phyloP scores from a whole-genome alignment of 2,888 invertebrate genomes.

The Dioctria rufipes region DNA sequence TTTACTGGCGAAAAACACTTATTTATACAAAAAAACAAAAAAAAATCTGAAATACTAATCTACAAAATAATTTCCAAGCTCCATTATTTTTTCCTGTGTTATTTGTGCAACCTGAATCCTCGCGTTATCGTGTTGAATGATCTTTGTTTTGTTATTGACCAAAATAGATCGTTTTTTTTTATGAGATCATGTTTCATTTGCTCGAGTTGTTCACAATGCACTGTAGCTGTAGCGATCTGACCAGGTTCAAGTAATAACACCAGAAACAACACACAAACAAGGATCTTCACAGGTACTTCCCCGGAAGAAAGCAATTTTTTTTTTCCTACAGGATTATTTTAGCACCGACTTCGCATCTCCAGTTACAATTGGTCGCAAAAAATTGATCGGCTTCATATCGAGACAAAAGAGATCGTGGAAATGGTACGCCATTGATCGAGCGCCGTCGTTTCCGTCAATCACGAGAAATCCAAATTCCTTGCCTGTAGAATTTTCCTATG shows the following conservation, averaged over 20 bases:
- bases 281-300: not conserved
- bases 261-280: constrained; percentile 1
- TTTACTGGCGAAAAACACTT: no score
- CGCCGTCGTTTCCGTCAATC: no score
- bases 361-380: not conserved
- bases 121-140: no score
- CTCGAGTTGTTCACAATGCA: not conserved
- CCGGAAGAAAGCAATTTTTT: not conserved
- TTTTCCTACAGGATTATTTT: constrained; percentile 2
- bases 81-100: no score
- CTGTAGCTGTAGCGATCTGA: not conserved
- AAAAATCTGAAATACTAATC: no score
- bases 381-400: not conserved
- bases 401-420: not conserved
- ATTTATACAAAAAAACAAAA: no score
- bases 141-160: not conserved
- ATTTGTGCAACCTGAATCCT: no score
- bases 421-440: not conserved
- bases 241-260: constrained; percentile 5
- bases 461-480: no score
- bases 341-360: not conserved
- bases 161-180: constrained; percentile 1
- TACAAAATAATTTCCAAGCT: no score
- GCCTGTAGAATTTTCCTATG: no score
- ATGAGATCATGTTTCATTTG: not conserved